Evolutionary conservation across 2,888 invertebrate species (phyloP).

Genomic region (Didymodactylos carnosus): DNA sequence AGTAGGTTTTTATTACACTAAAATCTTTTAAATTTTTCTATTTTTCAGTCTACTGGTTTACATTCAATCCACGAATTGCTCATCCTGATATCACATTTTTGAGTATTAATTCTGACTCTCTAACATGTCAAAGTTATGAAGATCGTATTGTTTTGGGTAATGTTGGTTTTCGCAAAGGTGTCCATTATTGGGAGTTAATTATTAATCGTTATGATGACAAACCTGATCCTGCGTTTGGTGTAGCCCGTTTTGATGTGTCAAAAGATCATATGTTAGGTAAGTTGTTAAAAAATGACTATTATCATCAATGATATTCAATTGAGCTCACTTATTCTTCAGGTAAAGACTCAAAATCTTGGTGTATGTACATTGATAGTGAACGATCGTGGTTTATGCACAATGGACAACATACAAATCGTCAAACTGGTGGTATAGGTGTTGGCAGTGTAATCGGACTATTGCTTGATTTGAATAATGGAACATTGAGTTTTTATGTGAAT

Average conservation of each 20-base stretch:
- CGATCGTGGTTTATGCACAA: constrained; percentile 95
- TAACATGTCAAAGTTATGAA: constrained; percentile 75
- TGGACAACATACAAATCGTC: constrained; percentile 72
- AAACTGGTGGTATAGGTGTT: constrained; percentile 63
- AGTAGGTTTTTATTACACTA: too few species aligned
- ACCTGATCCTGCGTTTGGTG: constrained; percentile 87
- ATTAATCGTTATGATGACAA: constrained; percentile 83
- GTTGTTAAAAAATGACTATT: constrained; percentile 20
- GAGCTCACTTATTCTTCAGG: constrained; percentile 48
- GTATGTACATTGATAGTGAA: constrained; percentile 82
- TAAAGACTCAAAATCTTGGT: constrained; percentile 90
- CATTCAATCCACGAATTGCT: constrained; percentile 60
- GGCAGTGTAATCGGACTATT: constrained; percentile 73
- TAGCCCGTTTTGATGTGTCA: constrained; percentile 71
- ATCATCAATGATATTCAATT: too few species aligned
- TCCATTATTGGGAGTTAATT: constrained; percentile 85
- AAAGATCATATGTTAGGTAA: constrained; percentile 83
- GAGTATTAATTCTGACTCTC: constrained; percentile 39
- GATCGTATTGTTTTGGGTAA: constrained; percentile 74
- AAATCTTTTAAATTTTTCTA: not conserved
- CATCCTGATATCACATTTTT: constrained; percentile 65
- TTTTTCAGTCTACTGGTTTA: constrained; percentile 61
- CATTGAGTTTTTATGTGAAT: constrained; percentile 75
- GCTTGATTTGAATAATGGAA: constrained; percentile 69
- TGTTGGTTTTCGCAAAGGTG: constrained; percentile 77